A percentile compares a stretch with the other conserved stretches of the same genome.
Evolutionary conservation across 2,113 vertebrate genomes (phyloP).

Genomic region (Nesospiza acunhae): DNA sequence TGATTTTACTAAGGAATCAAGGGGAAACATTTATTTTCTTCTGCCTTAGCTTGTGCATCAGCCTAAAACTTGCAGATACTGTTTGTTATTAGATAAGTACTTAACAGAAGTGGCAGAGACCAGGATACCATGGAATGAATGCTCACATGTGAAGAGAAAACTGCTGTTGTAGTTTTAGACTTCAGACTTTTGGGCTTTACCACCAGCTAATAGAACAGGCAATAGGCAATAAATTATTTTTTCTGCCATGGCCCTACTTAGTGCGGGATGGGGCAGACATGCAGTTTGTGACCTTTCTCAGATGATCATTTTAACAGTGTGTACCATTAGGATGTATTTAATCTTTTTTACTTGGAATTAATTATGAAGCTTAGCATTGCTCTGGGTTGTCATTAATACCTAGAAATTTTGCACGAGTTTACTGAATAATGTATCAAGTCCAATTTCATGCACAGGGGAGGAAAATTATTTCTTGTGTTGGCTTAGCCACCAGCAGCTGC

Average conservation of each 20-base stretch:
- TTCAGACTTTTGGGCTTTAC: background rate
- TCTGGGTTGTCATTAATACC: background rate
- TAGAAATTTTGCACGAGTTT: background rate
- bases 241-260: background rate
- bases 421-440: background rate
- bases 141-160: background rate
- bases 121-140: background rate
- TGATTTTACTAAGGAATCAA: background rate
- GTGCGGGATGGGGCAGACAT: fast-evolving
- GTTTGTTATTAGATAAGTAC: background rate
- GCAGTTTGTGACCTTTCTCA: background rate
- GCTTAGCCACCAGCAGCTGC: background rate
- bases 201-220: background rate
- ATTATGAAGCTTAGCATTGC: background rate
- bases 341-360: background rate
- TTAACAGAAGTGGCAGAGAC: background rate
- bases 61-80: background rate
- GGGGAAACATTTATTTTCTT: background rate
- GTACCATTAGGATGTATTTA: background rate
- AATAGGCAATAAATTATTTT: background rate
- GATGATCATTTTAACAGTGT: background rate
- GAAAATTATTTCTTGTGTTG: background rate
- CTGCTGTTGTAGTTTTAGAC: background rate
- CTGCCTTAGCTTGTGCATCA: background rate
- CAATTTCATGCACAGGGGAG: background rate